These are phyloP conservation scores for Ctenopoma multispine DNA, from an alignment of 2,797 vertebrate genomes.

Conservation along the genomic window DNA sequence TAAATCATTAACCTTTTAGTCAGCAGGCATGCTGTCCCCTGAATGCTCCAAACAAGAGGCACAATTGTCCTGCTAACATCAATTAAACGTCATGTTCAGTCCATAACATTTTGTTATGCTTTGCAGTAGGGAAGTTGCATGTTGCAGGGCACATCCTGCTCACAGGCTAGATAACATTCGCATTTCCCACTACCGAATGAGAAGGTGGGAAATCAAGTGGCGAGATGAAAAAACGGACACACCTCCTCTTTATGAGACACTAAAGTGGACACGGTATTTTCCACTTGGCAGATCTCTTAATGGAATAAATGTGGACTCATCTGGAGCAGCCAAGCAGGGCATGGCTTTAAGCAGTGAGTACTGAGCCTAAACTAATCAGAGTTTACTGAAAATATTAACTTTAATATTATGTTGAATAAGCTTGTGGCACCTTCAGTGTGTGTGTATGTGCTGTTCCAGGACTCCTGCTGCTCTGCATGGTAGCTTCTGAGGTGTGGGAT, in stretches of 20 bases:
- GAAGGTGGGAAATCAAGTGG: slow-evolving; percentile 74
- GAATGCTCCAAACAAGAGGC: slow-evolving; percentile 10
- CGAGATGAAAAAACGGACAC: slow-evolving; percentile 67
- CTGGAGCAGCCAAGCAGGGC: slow-evolving; percentile 62
- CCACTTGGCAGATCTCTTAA: slow-evolving; percentile 66
- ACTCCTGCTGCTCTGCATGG: slow-evolving; percentile 77
- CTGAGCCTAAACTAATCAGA: not conserved
- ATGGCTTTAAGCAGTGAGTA: slow-evolving; percentile 83
- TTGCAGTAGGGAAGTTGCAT: slow-evolving; percentile 62
- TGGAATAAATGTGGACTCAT: slow-evolving; percentile 71
- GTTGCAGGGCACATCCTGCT: slow-evolving; percentile 60
- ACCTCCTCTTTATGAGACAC: slow-evolving; percentile 42
- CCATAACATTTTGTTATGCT: slow-evolving; percentile 54
- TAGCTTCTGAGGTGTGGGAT: slow-evolving; percentile 72
- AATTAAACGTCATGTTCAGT: slow-evolving; percentile 58
- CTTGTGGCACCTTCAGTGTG: slow-evolving; percentile 16
- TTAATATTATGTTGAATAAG: slow-evolving; percentile 10
- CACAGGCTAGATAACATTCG: slow-evolving; percentile 72
- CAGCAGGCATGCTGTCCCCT: slow-evolving; percentile 20
- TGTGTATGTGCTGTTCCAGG: slow-evolving; percentile 63
- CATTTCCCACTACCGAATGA: slow-evolving; percentile 73
- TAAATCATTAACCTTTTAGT: slow-evolving; percentile 72
- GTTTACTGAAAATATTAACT: slow-evolving; percentile 18
- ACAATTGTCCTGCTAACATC: slow-evolving; percentile 28
- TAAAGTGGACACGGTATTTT: slow-evolving; percentile 52